A percentile compares a stretch with the other conserved stretches of the same genome.
Evolutionary conservation across 2,113 vertebrate genomes (phyloP).

Genomic region (Nerophis ophidion): DNA sequence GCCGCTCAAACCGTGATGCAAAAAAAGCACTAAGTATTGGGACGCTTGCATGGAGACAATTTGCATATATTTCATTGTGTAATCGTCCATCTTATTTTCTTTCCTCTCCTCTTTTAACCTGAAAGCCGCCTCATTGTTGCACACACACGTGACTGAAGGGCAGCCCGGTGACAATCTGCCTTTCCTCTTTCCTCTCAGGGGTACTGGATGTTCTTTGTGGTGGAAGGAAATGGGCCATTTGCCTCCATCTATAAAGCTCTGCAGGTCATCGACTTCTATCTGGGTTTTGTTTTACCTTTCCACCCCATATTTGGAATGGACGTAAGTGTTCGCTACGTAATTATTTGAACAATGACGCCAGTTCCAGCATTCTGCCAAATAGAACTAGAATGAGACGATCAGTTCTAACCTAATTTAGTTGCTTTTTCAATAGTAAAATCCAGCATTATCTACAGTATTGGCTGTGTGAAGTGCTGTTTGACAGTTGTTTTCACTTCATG

Average conservation of each 20-base stretch:
- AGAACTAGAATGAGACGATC: background rate
- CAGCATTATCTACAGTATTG: no score
- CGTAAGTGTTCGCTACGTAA: constrained; percentile 43
- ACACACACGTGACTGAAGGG: constrained; percentile 19
- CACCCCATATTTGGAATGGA: constrained; percentile 59
- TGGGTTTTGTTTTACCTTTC: constrained; percentile 54
- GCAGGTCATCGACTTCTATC: constrained; percentile 65
- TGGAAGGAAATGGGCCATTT: constrained; percentile 60
- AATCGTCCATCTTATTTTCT: constrained; percentile 11
- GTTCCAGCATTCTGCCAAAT: background rate
- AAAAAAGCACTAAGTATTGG: constrained; percentile 9
- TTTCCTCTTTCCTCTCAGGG: constrained; percentile 46
- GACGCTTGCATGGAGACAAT: constrained; percentile 15
- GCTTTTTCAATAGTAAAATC: background rate
- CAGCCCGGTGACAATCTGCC: constrained; percentile 18
- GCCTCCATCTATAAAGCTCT: constrained; percentile 65
- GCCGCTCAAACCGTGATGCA: no score
- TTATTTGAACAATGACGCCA: background rate
- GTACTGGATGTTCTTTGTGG: constrained; percentile 64
- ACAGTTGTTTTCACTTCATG: no score
- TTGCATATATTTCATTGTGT: constrained; percentile 23
- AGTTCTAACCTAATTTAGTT: background rate
- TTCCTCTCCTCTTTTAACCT: constrained; percentile 22
- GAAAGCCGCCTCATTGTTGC: constrained; percentile 12
- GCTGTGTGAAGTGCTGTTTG: no score